A percentile compares a stretch with the other conserved stretches of the same genome.
Conservation (phyloP, 1,140 invertebrate species). For the Muscidifurax raptorellus region DNA sequence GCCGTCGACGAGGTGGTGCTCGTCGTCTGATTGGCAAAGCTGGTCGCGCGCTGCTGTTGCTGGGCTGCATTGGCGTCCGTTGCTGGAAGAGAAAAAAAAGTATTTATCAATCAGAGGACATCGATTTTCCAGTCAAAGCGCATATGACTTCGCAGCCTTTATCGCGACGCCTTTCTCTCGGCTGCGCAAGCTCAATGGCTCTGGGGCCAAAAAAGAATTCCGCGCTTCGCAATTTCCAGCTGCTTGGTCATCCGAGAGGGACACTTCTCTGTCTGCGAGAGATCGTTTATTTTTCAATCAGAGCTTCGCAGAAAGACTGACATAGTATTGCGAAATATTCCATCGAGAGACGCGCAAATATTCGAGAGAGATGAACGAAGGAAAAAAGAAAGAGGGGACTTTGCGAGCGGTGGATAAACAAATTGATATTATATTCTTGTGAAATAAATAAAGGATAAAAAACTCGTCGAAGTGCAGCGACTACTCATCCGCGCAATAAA, state of each 20-base stretch:
- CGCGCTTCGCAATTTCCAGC: conserved; percentile 1
- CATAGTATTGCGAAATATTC: conserved; percentile 6
- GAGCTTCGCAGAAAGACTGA: conserved; percentile 12
- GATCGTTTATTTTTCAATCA: conserved; percentile 53
- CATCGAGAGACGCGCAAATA: conserved; percentile 38
- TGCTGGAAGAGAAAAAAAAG: conserved; percentile 64
- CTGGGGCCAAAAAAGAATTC: background rate
- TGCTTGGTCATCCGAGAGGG: conserved; percentile 41
- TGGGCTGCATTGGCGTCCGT: conserved; percentile 73
- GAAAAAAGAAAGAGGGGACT: background rate
- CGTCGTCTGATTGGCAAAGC: conserved; percentile 72
- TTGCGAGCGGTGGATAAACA: background rate
- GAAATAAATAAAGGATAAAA: conserved; percentile 6
- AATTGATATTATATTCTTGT: conserved; percentile 11
- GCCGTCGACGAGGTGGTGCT: conserved; percentile 40
- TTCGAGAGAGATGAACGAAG: background rate
- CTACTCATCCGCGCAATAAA: background rate
- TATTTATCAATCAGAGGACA: no score
- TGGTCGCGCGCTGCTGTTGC: conserved; percentile 73
- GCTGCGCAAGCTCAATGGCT: background rate
- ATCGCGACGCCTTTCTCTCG: conserved; percentile 10
- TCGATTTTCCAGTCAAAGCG: no score
- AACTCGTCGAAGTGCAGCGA: background rate
- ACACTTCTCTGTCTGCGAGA: background rate
- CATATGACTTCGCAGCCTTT: background rate